Conservation (phyloP, 2,113 vertebrate genomes). For the Theristicus caerulescens region DNA sequence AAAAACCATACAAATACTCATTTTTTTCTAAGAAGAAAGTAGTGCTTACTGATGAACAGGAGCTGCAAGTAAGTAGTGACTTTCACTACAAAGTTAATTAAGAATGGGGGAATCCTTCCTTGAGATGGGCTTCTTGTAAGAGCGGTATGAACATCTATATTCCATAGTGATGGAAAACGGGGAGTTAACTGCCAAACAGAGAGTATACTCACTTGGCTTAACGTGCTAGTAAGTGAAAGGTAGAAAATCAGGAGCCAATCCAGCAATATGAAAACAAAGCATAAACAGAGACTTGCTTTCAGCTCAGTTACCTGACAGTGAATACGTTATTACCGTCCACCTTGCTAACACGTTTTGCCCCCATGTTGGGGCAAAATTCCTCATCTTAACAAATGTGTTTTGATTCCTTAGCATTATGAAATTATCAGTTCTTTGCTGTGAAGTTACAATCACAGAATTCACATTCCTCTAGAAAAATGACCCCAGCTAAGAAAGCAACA, state of each 20-base stretch:
- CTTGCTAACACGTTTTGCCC: not conserved
- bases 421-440: not conserved
- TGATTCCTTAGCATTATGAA: not conserved
- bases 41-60: not conserved
- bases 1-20: not conserved
- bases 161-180: not conserved
- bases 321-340: not conserved
- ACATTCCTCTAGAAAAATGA: not conserved
- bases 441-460: not conserved
- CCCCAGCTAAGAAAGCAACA: not conserved
- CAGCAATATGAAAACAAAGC: not conserved
- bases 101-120: not conserved
- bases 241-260: not conserved
- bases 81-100: not conserved
- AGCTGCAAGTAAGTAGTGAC: not conserved
- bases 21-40: not conserved
- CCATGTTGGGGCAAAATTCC: not conserved
- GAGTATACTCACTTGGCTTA: not conserved
- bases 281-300: not conserved
- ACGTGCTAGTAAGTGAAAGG: not conserved
- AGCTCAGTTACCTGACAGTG: not conserved
- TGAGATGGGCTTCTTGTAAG: not conserved
- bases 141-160: not conserved
- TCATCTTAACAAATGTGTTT: not conserved
- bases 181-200: not conserved